Evolutionary conservation across 2,797 vertebrate genomes (phyloP).

Genomic region (Tokudaia tokunoshimensis): DNA sequence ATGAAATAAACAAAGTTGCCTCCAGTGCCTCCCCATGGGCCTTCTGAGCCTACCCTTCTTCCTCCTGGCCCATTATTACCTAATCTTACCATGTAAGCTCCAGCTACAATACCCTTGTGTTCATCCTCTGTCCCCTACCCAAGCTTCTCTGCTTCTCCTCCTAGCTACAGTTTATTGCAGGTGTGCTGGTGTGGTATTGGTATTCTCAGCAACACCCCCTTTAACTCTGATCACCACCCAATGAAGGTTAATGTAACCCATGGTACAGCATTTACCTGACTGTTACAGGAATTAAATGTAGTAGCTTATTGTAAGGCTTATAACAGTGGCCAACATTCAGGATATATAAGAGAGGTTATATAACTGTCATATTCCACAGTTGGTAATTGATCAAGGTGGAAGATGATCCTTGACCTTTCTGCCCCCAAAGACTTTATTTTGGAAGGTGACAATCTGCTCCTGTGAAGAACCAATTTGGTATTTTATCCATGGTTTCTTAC

Average conservation of each 20-base stretch:
- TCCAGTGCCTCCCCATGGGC: neutral
- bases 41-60: neutral
- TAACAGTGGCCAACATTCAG: neutral
- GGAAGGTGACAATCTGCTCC: neutral
- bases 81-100: neutral
- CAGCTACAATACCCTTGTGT: neutral
- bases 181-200: neutral
- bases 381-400: neutral
- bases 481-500: neutral
- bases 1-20: neutral
- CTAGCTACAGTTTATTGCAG: rapidly evolving
- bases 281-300: neutral
- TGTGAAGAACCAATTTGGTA: neutral
- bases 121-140: rapidly evolving
- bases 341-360: neutral
- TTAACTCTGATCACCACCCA: neutral
- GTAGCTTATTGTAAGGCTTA: neutral
- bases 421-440: neutral
- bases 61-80: neutral
- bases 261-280: neutral
- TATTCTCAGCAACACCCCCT: neutral
- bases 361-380: neutral
- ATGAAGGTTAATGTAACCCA: neutral
- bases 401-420: neutral
- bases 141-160: neutral